Base-by-base conservation (phyloP, 2,888 invertebrate species). In the Macrophya alboannulata region DNA sequence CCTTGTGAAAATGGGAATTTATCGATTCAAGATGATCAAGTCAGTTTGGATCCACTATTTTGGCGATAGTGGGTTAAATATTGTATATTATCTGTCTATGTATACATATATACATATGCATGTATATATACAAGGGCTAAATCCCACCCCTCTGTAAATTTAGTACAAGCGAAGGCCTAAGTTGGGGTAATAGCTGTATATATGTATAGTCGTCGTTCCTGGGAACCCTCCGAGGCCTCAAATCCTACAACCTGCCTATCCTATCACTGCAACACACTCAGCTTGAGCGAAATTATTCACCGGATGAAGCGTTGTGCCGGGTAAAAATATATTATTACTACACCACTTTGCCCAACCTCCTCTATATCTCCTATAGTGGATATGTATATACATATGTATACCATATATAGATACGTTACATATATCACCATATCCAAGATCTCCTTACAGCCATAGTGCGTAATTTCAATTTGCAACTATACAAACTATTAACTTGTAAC, bases 241-340 rank as follows among this genome's bases (percentile, higher is more conserved):
- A 81, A 55, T 25, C 40, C 81, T 21, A 43, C 79, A 43, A 43
- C 59, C 62, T 9, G 81, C 81, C 62, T 81, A 81, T 81, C 81
- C 59, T 81, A 81, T 81, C 81, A 81, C 59, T 81, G 81, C 81
- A 62, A 81, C 81, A 81, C 59, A 81, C 81, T 81, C 81, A 62
- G 40, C 43, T n/a, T 55, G 37, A 43, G 62, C 81, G 59, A 81
- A 81, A 81, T 81, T 81, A 81, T 81, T 81, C 81, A 81, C 81
- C 37, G 81, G 81, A 81, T 81, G 59, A 59, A 81, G 62, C 81
- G 81, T 40, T 43, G 21, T 59, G 81, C 62, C 40, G 43, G 62
- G 59, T 62, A 81, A 81, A 81, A 81, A 81, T 81, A 62, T 25
- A 81, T 81, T 81, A 81, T 81, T 81, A 81, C 81, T 43, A 81